Base-by-base conservation (phyloP, 2,797 vertebrate species). In the Choloepus didactylus region DNA sequence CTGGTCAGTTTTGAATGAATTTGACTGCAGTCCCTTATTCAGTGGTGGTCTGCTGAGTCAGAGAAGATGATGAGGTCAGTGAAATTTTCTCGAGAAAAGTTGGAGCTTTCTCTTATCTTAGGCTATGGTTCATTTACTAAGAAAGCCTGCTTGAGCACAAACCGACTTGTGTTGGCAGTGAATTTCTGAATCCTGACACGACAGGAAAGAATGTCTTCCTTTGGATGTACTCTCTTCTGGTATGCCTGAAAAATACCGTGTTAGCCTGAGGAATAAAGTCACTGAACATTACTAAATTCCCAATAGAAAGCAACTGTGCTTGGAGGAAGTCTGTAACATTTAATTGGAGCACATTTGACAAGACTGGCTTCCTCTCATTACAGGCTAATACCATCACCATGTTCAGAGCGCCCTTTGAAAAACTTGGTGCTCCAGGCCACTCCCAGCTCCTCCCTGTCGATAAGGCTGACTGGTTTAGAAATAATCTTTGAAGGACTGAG, bases 341-440 rank as follows among this genome's bases (percentile, higher is more conserved):
- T 96, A 95, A 91, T 91, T 97, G 95, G 86, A 85, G 41, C 82
- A 67, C 38, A 82, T 90, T 70, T 95, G 82, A 97, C 85, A 82
- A 87, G 77, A 81, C 38, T 77, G 18, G 1, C 29, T 94, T 88
- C 80, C 89, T 96, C 38, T 92, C 46, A 84, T 87, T 85, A 93
- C 19, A 81, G 60, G 73, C 85, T 93, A 89, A 84, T 86, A 38
- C 88, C 9, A 35, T 80, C 77, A 19, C 4, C 51, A 5, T 19
- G 85, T 87, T 95, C 56, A 21, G 72, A 91, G 35, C 41, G 10
- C 6, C 25, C 82, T 95, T 97, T 91, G 93, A 76, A 95, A 96
- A 95, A 35, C 60, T 11, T 54, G 72, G 56, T 5, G 66, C 82
- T 95, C 27, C 25, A 38, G 76, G 95, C 85, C 67, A 23, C 95